phyloP scores from a whole-genome alignment of 1,140 invertebrate species.

The Formica exsecta region DNA sequence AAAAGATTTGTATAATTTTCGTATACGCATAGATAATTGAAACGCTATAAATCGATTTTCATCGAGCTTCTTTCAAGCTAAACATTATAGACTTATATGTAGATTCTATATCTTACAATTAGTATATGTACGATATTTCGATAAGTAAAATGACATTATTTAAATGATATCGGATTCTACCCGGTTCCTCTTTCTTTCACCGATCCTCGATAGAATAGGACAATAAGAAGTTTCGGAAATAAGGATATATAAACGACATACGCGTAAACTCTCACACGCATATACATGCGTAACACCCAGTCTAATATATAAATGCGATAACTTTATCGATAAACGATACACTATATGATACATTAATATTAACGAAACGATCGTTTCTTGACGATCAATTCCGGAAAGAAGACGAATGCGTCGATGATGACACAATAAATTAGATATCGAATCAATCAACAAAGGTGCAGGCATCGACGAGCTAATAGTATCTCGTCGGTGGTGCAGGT shows the following conservation, averaged over 20 bases:
- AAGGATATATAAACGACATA: not conserved
- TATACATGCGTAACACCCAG: not conserved
- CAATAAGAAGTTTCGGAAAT: not conserved
- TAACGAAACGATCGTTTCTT: constrained; percentile 45
- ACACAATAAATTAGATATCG: not conserved
- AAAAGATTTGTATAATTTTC: not conserved
- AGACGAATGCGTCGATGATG: constrained; percentile 18
- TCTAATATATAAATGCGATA: constrained; percentile 57
- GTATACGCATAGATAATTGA: not conserved
- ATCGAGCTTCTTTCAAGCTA: too few relatives aligned
- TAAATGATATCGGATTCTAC: not conserved
- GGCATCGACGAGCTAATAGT: too few relatives aligned
- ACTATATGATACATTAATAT: constrained; percentile 46
- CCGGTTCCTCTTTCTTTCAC: not conserved
- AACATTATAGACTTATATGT: not conserved
- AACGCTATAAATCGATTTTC: not conserved
- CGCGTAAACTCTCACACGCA: not conserved
- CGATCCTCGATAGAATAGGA: not conserved
- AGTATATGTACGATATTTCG: not conserved
- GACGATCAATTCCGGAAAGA: constrained; percentile 26
- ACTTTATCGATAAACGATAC: constrained; percentile 68
- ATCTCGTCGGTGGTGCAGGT: not conserved
- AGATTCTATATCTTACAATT: not conserved
- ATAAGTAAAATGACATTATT: not conserved
- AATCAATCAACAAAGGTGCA: not conserved